Evolutionary conservation across 2,113 vertebrate genomes (phyloP), one percentile per base, ranked within the genome.

Genomic region (Lanius collurio): DNA sequence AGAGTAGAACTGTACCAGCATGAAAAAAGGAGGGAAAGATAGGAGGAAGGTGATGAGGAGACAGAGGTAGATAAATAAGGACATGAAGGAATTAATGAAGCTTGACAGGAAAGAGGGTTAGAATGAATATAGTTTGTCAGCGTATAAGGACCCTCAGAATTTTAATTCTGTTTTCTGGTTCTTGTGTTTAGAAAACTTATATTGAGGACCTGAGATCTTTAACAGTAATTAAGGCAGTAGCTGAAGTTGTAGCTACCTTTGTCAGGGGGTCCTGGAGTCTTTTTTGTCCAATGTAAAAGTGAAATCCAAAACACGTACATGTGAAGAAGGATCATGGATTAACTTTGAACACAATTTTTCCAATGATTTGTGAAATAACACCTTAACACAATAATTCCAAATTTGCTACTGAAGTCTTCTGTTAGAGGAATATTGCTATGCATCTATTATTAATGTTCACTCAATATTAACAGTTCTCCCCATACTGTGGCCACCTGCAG

Each of bases 161-260:
- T 83, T 79, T 82, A 74, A 85, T 84, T 89, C 30, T 0, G 6
- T 77, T 94, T 96, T 73, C n/a, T 87, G 4, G 10, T 69, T 85
- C n/a, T 82, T 47, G 4, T 93, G 22, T 87, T 83, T 44, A 69
- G 22, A 74, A 87, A 87, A 47, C 17, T 14, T 81, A 11, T 7
- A 64, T 56, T 76, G 42, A 74, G 7, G 17, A 53, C 13, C 31
- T 28, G 50, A 88, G 9, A 69, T 50, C 15, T 57, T n/a, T 57
- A 74, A 30, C 20, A 76, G 28, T 39, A 90, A 22, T 41, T 83
- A 62, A 44, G 12, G 9, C 15, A 89, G 21, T 46, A 55, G 10
- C 6, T 75, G 24, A 89, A 93, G 35, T 63, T 62, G 49, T 14
- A 84, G 27, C 59, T 79, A 16, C 46, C 90, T 86, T 39, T 53